Evolutionary conservation across 2,888 invertebrate genomes (phyloP), one percentile per base, ranked within the genome.

Genomic region (Pyrrhia umbra): DNA sequence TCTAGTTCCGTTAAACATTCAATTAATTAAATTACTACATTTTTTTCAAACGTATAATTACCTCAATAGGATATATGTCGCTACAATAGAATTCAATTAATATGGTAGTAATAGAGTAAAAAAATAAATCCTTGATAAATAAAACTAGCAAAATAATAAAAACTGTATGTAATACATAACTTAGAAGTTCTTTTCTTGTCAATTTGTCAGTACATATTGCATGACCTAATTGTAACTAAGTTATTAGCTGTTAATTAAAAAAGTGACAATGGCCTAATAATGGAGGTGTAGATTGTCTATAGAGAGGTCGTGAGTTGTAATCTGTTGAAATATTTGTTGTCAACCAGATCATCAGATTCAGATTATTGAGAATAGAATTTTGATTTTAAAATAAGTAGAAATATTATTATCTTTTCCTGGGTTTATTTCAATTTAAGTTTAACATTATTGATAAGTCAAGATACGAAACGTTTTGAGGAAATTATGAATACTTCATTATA

Each of bases 21-120:
- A 60, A 5, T 40, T 60, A 68, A 68, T 75, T 51, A 47, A 47
- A 63, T 51, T 27, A 55, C 10, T 20, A 75, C 27, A 46, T 46
- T 51, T 54, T 69, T 75, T 51, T 23, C 6, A 49, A 50, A 54
- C 9, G 0, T 15, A 21, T 54, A 62, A 76, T 70, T 71, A 50
- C 13, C 30, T 23, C 40, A 69, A 69, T 61, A 71, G 71, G 76
- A 71, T 57, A 71, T 57, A 57, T 75, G 37, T 45, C 52, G 42
- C n/a, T n/a, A 70, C 42, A 71, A 75, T 42, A 55, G 63, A 70
- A 69, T 72, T 57, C 57, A 76, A 72, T 72, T 70, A 55, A 56
- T 42, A 43, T 23, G 21, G 16, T 39, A 51, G 51, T 55, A 43
- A 43, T 69, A 25, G 13, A 18, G n/a, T 2, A 62, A 23, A 55